phyloP scores from a whole-genome alignment of 2,797 vertebrate species.

The Vespertilio murinus region DNA sequence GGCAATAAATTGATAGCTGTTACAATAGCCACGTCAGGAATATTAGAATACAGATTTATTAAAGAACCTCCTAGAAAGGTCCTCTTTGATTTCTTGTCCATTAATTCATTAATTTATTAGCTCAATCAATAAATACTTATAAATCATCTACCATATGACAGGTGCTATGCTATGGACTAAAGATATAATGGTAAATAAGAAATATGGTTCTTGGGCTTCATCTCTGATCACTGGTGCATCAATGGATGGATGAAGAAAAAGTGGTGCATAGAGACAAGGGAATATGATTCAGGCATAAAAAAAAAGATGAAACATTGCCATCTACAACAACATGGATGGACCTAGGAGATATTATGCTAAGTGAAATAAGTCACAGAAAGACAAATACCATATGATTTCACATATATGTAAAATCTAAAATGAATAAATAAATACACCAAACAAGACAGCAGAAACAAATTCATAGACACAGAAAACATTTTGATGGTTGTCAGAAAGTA shows the following conservation, averaged over 20 bases:
- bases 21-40: not conserved
- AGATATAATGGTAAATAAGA: not conserved
- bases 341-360: not conserved
- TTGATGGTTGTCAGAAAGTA: not conserved
- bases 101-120: conserved; percentile 2
- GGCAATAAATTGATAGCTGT: not conserved
- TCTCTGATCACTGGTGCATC: not conserved
- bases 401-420: not conserved
- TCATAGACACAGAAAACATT: not conserved
- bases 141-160: not conserved
- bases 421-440: not conserved
- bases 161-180: not conserved
- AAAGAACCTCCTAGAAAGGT: not conserved
- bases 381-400: not conserved
- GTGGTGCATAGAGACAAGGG: not conserved
- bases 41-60: not conserved
- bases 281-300: not conserved
- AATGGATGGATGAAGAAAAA: not conserved
- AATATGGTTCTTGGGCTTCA: not conserved
- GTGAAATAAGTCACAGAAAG: not conserved
- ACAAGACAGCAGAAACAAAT: not conserved
- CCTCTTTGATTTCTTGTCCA: not conserved
- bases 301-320: not conserved
- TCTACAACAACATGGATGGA: not conserved
- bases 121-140: not conserved